Base-by-base conservation (phyloP, 2,888 invertebrate genomes). In the Boloria euphrosyne region DNA sequence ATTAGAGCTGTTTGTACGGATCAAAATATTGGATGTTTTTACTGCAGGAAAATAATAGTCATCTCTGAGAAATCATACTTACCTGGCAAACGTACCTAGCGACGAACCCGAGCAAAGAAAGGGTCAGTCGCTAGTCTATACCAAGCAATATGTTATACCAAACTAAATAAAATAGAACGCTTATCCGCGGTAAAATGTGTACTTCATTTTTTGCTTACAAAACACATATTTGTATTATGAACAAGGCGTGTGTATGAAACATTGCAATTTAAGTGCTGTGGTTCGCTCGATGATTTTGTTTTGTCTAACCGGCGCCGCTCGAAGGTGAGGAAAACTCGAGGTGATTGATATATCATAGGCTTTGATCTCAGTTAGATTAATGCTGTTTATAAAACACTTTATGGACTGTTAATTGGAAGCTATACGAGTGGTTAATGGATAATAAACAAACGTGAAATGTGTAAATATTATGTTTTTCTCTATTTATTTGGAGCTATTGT, bases 191-290 rank as follows among this genome's bases (percentile, higher is more conserved):
- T 38, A 7, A 38, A 38, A 38, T 10, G 2, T 38, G 31, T 38
- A 10, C 31, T 10, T 38, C 10, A 31, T 38, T 38, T 38, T 38
- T 38, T 38, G 31, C 31, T 38, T 38, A 38, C 31, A 38, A 38
- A 38, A 2, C 31, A 38, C 31, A 38, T 38, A 38, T 38, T 38
- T 38, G 31, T 7, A 10, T 38, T 38, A 38, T 38, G 10, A 38
- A 10, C 31, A 38, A 38, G 31, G 10, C 70, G 82, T 82, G 82
- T 73, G 66, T 74, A 73, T 83, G 85, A 86, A 87, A 82, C 78
- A 87, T 81, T 73, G 80, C 77, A 75, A 79, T 83, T 79, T 85
- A 85, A 90, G 89, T 88, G 89, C 77, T 87, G 85, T 87, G 87
- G 87, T 87, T 85, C 76, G 78, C 80, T 78, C 80, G 81, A 27